Percentiles rank a stretch among this genome's conserved stretches.
Conservation (phyloP, 2,797 vertebrate species). For the Zalophus californianus region DNA sequence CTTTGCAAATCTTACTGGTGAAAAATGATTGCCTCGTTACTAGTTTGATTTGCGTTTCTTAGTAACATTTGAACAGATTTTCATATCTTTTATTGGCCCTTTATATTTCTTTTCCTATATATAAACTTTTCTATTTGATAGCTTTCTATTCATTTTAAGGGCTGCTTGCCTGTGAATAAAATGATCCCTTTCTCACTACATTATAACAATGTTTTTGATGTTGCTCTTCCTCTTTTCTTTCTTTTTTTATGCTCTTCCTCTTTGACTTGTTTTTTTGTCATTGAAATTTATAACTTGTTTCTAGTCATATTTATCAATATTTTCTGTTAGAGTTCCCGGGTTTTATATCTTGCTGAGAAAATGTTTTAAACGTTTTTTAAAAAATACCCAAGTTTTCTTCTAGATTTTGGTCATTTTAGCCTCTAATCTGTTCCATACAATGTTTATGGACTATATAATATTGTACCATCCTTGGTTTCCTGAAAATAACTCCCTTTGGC, state of each 20-base stretch:
- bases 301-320: neutral
- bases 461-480: neutral
- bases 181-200: neutral
- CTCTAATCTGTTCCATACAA: neutral
- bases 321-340: neutral
- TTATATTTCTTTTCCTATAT: neutral
- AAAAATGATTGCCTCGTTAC: neutral
- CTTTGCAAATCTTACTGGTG: neutral
- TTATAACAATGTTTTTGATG: neutral
- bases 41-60: neutral
- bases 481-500: neutral
- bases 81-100: neutral
- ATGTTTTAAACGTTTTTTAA: no score
- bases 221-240: neutral
- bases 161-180: neutral
- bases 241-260: neutral
- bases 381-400: neutral
- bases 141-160: neutral
- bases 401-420: neutral
- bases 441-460: neutral
- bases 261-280: neutral
- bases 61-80: neutral
- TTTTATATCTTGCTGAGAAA: neutral
- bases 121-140: neutral
- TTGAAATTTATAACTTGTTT: neutral